A percentile compares a stretch with the other conserved stretches of the same genome.
Evolutionary conservation across 2,888 invertebrate genomes (phyloP).

Genomic region (Vannuccia rotundouncinata): DNA sequence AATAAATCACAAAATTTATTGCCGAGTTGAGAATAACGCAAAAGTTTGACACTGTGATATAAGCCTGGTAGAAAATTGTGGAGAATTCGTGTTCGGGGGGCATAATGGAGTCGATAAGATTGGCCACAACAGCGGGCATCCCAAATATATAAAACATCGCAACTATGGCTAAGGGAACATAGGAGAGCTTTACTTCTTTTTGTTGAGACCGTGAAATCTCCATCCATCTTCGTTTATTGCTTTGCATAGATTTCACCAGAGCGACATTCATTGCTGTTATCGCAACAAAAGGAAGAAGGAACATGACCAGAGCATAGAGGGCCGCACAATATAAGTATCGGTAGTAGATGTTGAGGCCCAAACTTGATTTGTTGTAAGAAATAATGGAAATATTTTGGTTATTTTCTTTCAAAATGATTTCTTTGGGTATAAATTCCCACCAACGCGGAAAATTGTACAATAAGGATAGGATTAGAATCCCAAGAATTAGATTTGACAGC

Average conservation of each 20-base stretch:
- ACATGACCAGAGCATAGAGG: slow-evolving; percentile 43
- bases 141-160: slow-evolving; percentile 44
- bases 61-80: slow-evolving; percentile 15
- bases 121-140: slow-evolving; percentile 43
- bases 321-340: slow-evolving; percentile 43
- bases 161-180: slow-evolving; percentile 44
- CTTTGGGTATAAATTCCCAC: slow-evolving; percentile 42
- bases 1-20: slow-evolving; percentile 89
- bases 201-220: slow-evolving; percentile 42
- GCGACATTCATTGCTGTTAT: slow-evolving; percentile 43
- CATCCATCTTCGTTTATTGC: slow-evolving; percentile 43
- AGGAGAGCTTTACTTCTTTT: slow-evolving; percentile 44
- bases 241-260: slow-evolving; percentile 42
- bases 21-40: slow-evolving; percentile 88
- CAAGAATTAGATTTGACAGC: slow-evolving; percentile 16
- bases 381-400: slow-evolving; percentile 30
- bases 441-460: slow-evolving; percentile 45
- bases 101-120: slow-evolving; percentile 43
- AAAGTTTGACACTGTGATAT: slow-evolving; percentile 65
- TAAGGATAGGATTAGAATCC: slow-evolving; percentile 23
- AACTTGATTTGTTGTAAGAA: slow-evolving; percentile 40
- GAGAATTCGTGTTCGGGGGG: background rate
- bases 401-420: background rate
- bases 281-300: slow-evolving; percentile 43
- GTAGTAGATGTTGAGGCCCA: slow-evolving; percentile 42